Base-by-base conservation (phyloP, 2,113 vertebrate genomes). In the Saccopteryx leptura region DNA sequence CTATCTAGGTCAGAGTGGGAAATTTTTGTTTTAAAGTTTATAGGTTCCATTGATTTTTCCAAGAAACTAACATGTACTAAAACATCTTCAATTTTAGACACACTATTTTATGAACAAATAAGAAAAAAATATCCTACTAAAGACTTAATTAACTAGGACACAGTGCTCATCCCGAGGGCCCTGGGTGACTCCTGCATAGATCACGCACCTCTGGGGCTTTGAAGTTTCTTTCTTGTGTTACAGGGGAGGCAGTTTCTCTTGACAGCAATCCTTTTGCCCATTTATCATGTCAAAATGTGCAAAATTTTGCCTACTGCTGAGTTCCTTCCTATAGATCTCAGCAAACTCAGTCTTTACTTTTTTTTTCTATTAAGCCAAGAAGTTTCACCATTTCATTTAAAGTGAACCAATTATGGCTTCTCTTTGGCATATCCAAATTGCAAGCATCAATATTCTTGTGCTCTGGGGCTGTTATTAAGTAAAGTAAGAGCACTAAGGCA, bases 21-120 rank as follows among this genome's bases (percentile, higher is more conserved):
- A 78, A 56, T 46, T 56, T 72, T 79, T 69, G 56, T 86, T 94
- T 50, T 91, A 31, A 94, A 88, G 6, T 81, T 33, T 21, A 4
- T 75, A 76, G 69, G 26, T 50, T 79, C 26, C 7, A 71, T 85
- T 78, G 69, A n/a, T 79, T 86, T 95, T 91, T 76, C 39, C 18
- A 81, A 66, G 74, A 90, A 93, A 81, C 89, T 65, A 92, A 68
- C 68, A 39, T 93, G 7, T 76, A 76, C 79, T 56, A 61, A 85
- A 68, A 83, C 52, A 48, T 9, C 65, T 80, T 52, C 11, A 9
- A 33, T 87, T 82, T 83, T 88, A 54, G 54, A 50, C 23, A 48
- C 12, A 12, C 76, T 52, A 4, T 65, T 93, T 84, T 54, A 31
- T 87, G 68, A 61, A 46, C 63, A 24, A n/a, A 13, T 74, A 75